Percentiles rank a stretch among this genome's conserved stretches.
These are phyloP conservation scores for Sinopyrophorus schimmeli DNA, from an alignment of 2,888 invertebrate species.

Conservation along the genomic window DNA sequence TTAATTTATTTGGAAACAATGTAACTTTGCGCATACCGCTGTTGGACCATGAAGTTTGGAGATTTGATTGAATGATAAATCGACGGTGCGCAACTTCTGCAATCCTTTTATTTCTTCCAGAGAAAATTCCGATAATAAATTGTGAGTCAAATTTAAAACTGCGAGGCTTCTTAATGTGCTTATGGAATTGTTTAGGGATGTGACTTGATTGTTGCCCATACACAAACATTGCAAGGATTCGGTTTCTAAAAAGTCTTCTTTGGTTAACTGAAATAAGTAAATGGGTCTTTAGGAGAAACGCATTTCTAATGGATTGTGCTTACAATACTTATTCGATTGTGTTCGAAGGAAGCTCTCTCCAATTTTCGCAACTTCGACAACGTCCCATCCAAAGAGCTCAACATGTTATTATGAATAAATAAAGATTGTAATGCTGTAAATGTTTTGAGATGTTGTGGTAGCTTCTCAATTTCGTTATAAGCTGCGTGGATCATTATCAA, in stretches of 20 bases:
- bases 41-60: constrained; percentile 66
- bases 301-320: constrained; percentile 44
- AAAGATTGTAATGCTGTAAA: constrained; percentile 71
- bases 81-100: constrained; percentile 69
- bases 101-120: constrained; percentile 78
- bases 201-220: constrained; percentile 73
- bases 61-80: constrained; percentile 77
- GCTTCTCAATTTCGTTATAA: constrained; percentile 69
- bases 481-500: constrained; percentile 73
- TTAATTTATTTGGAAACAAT: constrained; percentile 14
- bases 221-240: constrained; percentile 70
- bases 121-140: constrained; percentile 75
- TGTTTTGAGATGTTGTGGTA: constrained; percentile 73
- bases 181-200: constrained; percentile 72
- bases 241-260: constrained; percentile 76
- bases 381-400: constrained; percentile 71
- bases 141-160: constrained; percentile 75
- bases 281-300: too few species aligned
- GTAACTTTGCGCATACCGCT: constrained; percentile 58
- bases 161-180: constrained; percentile 68
- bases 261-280: constrained; percentile 60
- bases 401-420: constrained; percentile 72
- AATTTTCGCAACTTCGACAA: constrained; percentile 70
- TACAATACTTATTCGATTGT: constrained; percentile 75
- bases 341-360: constrained; percentile 68